Evolutionary conservation across 1,140 invertebrate species (phyloP).

Genomic region (Rhyzopertha dominica): DNA sequence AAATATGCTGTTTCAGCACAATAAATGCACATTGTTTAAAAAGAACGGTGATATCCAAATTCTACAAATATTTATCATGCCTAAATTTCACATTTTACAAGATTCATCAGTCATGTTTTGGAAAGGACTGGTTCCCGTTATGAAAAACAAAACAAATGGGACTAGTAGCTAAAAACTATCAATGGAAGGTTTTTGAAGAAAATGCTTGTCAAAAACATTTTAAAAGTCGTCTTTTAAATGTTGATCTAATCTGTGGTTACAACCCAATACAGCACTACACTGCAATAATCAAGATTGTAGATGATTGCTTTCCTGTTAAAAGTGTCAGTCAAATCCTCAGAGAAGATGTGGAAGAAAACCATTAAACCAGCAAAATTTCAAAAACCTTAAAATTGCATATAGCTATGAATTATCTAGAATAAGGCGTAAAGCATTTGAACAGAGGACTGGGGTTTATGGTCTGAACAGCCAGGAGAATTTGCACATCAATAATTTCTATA

Average conservation of each 20-base stretch:
- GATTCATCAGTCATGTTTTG: slow-evolving; percentile 23
- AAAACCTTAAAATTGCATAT: slow-evolving; percentile 6
- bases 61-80: slow-evolving; percentile 19
- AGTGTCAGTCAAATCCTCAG: neutral
- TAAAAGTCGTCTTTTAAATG: slow-evolving; percentile 11
- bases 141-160: slow-evolving; percentile 15
- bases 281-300: slow-evolving; percentile 3
- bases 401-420: slow-evolving; percentile 6
- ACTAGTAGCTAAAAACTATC: slow-evolving; percentile 20
- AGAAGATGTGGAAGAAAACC: slow-evolving; percentile 1
- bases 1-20: too few species aligned
- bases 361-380: neutral
- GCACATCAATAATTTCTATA: neutral
- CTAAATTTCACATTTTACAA: slow-evolving; percentile 21
- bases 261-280: neutral
- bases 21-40: slow-evolving; percentile 2
- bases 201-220: slow-evolving; percentile 19
- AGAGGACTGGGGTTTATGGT: slow-evolving; percentile 3
- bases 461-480: slow-evolving; percentile 1
- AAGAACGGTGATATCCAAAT: slow-evolving; percentile 1
- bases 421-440: neutral
- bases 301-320: neutral
- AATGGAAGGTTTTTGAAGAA: slow-evolving; percentile 19
- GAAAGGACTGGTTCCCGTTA: slow-evolving; percentile 11
- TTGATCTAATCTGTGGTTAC: slow-evolving; percentile 1